phyloP scores from a whole-genome alignment of 1,140 invertebrate species.

The Choristoneura fumiferana region DNA sequence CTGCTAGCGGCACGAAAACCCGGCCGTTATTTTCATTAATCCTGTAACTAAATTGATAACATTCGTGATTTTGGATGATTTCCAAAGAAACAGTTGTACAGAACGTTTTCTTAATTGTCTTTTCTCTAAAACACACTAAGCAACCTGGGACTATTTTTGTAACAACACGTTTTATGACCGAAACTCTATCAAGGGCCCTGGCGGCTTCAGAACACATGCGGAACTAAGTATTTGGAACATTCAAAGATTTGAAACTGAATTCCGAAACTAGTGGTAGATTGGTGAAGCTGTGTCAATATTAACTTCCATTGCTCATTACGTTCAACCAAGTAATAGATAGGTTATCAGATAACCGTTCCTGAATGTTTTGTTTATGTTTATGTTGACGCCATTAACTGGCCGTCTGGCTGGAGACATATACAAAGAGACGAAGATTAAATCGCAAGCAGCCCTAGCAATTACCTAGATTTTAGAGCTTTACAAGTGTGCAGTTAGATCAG shows the following conservation, averaged over 20 bases:
- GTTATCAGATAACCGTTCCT: slow-evolving; percentile 9
- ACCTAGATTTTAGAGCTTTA: slow-evolving; percentile 16
- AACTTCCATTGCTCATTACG: neutral
- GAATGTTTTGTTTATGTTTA: slow-evolving; percentile 48
- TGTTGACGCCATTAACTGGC: slow-evolving; percentile 28
- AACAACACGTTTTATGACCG: slow-evolving; percentile 31
- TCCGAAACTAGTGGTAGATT: neutral
- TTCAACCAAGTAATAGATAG: neutral
- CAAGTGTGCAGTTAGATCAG: slow-evolving; percentile 24
- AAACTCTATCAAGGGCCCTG: slow-evolving; percentile 29
- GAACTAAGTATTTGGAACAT: neutral
- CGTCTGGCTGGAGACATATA: neutral
- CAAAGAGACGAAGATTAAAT: slow-evolving; percentile 8
- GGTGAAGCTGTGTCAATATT: neutral
- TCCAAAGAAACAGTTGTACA: slow-evolving; percentile 65
- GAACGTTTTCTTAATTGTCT: slow-evolving; percentile 65
- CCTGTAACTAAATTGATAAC: slow-evolving; percentile 58
- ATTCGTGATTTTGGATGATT: slow-evolving; percentile 59
- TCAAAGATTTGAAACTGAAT: neutral
- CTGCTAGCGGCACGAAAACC: neutral
- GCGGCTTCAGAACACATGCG: slow-evolving; percentile 8
- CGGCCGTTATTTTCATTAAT: slow-evolving; percentile 60
- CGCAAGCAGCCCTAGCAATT: slow-evolving; percentile 19
- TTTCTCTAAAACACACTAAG: slow-evolving; percentile 57
- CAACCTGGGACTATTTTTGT: slow-evolving; percentile 56